Conservation (phyloP, 1,140 invertebrate genomes). For the Bombus pyrosoma region DNA sequence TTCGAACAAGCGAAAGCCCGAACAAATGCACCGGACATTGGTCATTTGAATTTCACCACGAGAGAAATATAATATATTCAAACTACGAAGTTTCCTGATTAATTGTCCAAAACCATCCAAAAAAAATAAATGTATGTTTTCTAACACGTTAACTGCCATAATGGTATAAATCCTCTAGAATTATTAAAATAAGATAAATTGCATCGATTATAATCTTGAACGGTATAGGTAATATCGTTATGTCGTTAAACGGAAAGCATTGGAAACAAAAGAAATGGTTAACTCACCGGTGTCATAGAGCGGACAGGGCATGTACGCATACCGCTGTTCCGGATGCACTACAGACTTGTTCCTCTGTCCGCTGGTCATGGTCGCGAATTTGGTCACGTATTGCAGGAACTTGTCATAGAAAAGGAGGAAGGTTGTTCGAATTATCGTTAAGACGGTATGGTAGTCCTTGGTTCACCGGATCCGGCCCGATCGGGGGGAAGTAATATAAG, state of each 20-base stretch:
- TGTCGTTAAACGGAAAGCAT: too few species aligned
- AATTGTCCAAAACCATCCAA: not conserved
- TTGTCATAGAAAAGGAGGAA: constrained; percentile 78
- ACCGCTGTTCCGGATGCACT: constrained; percentile 71
- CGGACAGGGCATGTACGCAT: constrained; percentile 78
- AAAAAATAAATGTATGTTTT: not conserved
- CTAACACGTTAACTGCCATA: not conserved
- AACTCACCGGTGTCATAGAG: constrained; percentile 75
- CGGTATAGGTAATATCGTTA: not conserved
- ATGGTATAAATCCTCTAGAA: not conserved
- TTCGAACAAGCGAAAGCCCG: not conserved
- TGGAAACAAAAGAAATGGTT: not conserved
- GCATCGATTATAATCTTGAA: not conserved
- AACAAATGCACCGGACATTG: not conserved
- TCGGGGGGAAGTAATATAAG: not conserved
- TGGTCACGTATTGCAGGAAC: constrained; percentile 76
- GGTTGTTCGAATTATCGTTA: constrained; percentile 73
- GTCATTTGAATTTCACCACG: not conserved
- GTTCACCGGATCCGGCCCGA: not conserved
- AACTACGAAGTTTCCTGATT: constrained; percentile 1
- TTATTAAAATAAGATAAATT: too few species aligned
- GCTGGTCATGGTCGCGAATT: constrained; percentile 75
- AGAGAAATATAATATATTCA: too few species aligned
- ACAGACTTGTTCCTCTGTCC: constrained; percentile 73
- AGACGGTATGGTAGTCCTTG: constrained; percentile 28